phyloP scores from a whole-genome alignment of 2,113 vertebrate species.

The Salvelinus alpinus region DNA sequence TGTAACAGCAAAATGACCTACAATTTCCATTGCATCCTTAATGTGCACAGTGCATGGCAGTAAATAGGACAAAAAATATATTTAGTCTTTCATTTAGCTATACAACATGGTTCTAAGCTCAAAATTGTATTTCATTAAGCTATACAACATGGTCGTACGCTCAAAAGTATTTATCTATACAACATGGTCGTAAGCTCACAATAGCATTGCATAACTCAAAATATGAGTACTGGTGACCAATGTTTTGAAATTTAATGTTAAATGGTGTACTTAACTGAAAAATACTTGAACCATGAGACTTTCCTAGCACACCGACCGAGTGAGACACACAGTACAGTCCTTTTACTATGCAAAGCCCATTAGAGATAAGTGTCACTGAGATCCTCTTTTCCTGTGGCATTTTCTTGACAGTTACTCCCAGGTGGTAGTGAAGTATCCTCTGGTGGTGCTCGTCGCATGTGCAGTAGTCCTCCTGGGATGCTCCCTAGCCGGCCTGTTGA shows the following conservation, averaged over 20 bases:
- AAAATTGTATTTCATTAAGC: too few relatives aligned
- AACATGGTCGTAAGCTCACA: too few relatives aligned
- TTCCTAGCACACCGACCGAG: background rate
- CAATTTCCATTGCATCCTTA: conserved; percentile 1
- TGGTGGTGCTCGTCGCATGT: conserved; percentile 78
- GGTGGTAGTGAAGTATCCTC: conserved; percentile 85
- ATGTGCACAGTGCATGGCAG: too few relatives aligned
- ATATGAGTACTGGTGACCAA: background rate
- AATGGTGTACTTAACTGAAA: background rate
- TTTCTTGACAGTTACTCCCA: conserved; percentile 83
- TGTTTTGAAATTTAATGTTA: background rate
- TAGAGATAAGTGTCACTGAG: background rate
- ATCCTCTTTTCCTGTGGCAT: conserved; percentile 24
- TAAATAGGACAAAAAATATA: too few relatives aligned
- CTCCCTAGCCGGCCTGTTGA: conserved; percentile 84
- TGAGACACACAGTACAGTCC: background rate
- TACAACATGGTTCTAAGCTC: too few relatives aligned
- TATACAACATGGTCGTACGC: too few relatives aligned
- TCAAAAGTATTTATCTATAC: too few relatives aligned
- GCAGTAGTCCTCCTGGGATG: conserved; percentile 76
- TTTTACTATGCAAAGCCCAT: background rate
- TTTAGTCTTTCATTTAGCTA: too few relatives aligned
- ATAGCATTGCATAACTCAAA: background rate
- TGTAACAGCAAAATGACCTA: background rate
- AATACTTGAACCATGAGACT: background rate